phyloP scores from a whole-genome alignment of 2,797 vertebrate genomes.

The Paramormyrops hopkinsi region DNA sequence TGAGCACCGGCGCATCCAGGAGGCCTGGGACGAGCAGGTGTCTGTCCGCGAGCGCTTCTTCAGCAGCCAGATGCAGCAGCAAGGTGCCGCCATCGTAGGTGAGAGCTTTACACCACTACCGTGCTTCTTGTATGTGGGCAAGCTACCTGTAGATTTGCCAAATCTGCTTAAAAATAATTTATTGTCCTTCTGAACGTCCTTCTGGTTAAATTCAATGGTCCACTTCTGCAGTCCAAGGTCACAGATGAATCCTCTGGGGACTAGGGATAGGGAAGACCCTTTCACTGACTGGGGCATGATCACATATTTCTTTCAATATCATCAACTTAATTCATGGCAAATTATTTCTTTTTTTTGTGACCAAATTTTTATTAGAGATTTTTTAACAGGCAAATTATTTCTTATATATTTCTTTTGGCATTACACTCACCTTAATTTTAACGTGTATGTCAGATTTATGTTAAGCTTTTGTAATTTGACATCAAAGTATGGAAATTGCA shows the following conservation, averaged over 20 bases:
- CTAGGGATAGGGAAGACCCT: too few species aligned
- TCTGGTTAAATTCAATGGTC: background rate
- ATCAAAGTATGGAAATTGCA: too few species aligned
- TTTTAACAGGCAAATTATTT: too few species aligned
- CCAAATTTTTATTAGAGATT: too few species aligned
- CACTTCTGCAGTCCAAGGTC: background rate
- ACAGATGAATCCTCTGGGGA: background rate
- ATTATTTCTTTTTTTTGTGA: too few species aligned
- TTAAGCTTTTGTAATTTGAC: too few species aligned
- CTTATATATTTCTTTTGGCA: too few species aligned
- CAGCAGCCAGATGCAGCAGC: slow-evolving; percentile 67
- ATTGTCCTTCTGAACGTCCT: background rate
- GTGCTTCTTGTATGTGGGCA: background rate
- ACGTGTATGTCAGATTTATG: too few species aligned
- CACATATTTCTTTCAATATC: too few species aligned
- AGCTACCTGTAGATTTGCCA: background rate
- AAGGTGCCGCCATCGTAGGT: slow-evolving; percentile 46
- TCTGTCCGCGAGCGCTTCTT: slow-evolving; percentile 65
- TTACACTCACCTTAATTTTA: too few species aligned
- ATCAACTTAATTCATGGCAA: too few species aligned
- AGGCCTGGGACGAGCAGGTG: slow-evolving; percentile 76
- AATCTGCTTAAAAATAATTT: background rate
- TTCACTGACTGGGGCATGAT: too few species aligned
- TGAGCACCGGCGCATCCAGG: slow-evolving; percentile 65
- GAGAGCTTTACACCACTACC: slow-evolving; percentile 6